These are phyloP conservation scores for Coluber constrictor DNA, from an alignment of 2,797 vertebrate species.

Conservation along the genomic window DNA sequence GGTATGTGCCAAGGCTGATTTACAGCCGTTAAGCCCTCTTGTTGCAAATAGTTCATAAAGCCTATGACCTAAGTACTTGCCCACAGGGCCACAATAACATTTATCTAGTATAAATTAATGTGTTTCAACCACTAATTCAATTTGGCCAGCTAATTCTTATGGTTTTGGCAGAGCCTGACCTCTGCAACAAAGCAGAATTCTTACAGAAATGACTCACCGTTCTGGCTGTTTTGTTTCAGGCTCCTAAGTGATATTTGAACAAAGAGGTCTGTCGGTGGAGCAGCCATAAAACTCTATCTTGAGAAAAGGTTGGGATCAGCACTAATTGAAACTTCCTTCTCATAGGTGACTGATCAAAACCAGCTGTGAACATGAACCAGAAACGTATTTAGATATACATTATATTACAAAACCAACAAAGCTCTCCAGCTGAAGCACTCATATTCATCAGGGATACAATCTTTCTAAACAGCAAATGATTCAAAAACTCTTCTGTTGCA, in stretches of 20 bases:
- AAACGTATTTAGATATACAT: slow-evolving; percentile 58
- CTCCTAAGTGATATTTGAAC: slow-evolving; percentile 35
- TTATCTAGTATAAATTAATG: slow-evolving; percentile 76
- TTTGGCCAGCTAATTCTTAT: slow-evolving; percentile 69
- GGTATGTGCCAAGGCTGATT: slow-evolving; percentile 48
- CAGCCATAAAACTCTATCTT: slow-evolving; percentile 63
- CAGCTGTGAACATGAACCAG: slow-evolving; percentile 65
- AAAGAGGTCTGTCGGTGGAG: slow-evolving; percentile 61
- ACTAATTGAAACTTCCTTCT: slow-evolving; percentile 76
- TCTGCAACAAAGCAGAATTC: slow-evolving; percentile 57
- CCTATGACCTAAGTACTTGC: slow-evolving; percentile 68
- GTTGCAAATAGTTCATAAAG: slow-evolving; percentile 70
- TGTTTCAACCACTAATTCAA: slow-evolving; percentile 72
- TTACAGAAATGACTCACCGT: slow-evolving; percentile 62
- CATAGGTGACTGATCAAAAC: slow-evolving; percentile 69
- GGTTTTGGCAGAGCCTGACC: slow-evolving; percentile 66
- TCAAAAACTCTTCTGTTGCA: not conserved
- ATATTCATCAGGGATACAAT: slow-evolving; percentile 13
- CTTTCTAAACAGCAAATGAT: slow-evolving; percentile 41
- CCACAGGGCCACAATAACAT: slow-evolving; percentile 75
- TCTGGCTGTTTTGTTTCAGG: slow-evolving; percentile 51
- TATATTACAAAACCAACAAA: slow-evolving; percentile 50
- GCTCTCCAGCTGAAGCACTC: slow-evolving; percentile 27
- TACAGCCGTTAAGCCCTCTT: slow-evolving; percentile 56
- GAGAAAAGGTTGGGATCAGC: slow-evolving; percentile 56